Evolutionary conservation across 2,888 invertebrate genomes (phyloP), one percentile per base, ranked within the genome.

Genomic region (Alloplasta piceator): DNA sequence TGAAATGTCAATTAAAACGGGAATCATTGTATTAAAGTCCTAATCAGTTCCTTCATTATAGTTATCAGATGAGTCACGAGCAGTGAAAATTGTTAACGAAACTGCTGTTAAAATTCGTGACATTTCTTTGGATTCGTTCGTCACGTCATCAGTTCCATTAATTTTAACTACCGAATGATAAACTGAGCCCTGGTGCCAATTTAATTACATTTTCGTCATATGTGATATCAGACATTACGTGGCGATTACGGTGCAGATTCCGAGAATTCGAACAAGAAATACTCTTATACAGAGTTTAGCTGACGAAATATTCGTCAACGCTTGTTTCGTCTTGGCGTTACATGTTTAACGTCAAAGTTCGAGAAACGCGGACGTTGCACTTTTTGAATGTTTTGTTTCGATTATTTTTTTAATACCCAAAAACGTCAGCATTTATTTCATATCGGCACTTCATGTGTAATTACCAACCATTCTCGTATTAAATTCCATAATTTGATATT

Each of bases 281-380:
- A 12, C 6, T 43, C 6, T 16, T 43, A 16, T 12, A 7, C 46
- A 46, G 58, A 16, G 70, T 52, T 58, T 66, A 77, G 58, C 41
- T 50, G 52, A 77, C 39, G 64, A 71, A n/a, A 72, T 67, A 75
- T 71, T 71, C 75, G 71, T 63, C 55, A 52, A 60, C 66, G 10
- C 46, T 52, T 66, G 80, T 56, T 60, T 71, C 46, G 46, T 64
- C 50, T 56, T 60, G 50, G 26, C 56, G 61, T 68, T 63, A 70
- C 78, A 68, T 74, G 43, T 58, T 14, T 55, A 36, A 10, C 38
- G 38, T 36, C 16, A 63, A 70, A 70, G 61, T 38, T 41, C 38
- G 68, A 50, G 26, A 70, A 75, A 4, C 50, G 79, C 79, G 66
- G 38, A 71, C 74, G 74, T 66, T 75, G 70, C 79, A 75, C 43